Conservation (phyloP, 2,888 invertebrate genomes). For the Drosophila rellima region DNA sequence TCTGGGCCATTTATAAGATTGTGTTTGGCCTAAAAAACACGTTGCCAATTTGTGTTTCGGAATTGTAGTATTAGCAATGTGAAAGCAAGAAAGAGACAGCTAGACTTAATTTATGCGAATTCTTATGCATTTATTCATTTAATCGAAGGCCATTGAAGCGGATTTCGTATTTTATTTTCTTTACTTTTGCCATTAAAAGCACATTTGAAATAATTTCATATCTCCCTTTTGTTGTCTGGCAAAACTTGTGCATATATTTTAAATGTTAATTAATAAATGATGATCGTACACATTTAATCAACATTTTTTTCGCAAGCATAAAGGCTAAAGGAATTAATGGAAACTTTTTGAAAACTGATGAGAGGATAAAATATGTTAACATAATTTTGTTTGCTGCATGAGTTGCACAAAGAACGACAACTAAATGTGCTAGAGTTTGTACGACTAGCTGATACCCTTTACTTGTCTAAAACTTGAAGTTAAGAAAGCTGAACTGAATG, state of each 20-base stretch:
- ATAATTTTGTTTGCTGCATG: constrained; percentile 32
- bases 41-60: constrained; percentile 25
- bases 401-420: constrained; percentile 13
- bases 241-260: constrained; percentile 20
- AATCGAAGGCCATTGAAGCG: constrained; percentile 27
- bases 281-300: constrained; percentile 56
- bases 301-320: constrained; percentile 2
- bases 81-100: background rate
- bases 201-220: constrained; percentile 16
- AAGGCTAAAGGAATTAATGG: constrained; percentile 20
- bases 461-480: background rate
- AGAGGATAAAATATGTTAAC: constrained; percentile 15
- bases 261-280: constrained; percentile 51
- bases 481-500: too few species aligned
- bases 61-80: background rate
- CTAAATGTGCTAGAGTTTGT: background rate
- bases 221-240: background rate
- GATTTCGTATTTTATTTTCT: constrained; percentile 8
- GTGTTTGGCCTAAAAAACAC: background rate
- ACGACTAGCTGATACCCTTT: background rate
- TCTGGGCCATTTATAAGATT: constrained; percentile 11
- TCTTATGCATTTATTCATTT: constrained; percentile 39
- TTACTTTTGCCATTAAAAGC: constrained; percentile 30
- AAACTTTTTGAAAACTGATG: constrained; percentile 20
- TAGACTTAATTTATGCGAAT: constrained; percentile 47